Percentiles rank a stretch among this genome's conserved stretches.
Evolutionary conservation across 2,888 invertebrate species (phyloP).

Genomic region (Drosophila kambysellisi): DNA sequence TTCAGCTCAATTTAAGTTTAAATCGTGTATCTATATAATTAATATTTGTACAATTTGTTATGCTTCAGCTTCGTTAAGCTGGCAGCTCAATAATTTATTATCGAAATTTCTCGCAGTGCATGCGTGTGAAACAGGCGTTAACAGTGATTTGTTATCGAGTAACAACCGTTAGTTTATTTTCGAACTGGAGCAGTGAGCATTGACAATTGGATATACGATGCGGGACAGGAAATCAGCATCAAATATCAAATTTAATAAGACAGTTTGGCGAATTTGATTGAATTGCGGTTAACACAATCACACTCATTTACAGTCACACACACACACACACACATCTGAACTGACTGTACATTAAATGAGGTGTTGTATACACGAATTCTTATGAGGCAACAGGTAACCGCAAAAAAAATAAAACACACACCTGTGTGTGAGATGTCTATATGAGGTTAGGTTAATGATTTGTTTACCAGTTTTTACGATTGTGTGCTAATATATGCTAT

Average conservation of each 20-base stretch:
- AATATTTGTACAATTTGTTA: background rate
- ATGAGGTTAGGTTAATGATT: constrained; percentile 23
- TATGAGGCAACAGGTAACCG: constrained; percentile 42
- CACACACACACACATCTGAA: background rate
- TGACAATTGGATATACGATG: constrained; percentile 59
- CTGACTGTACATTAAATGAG: constrained; percentile 20
- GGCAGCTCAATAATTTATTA: background rate
- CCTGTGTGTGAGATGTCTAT: constrained; percentile 24
- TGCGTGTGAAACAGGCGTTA: background rate
- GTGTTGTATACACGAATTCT: constrained; percentile 23
- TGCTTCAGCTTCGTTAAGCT: background rate
- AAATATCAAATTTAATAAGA: constrained; percentile 57
- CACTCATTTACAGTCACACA: background rate
- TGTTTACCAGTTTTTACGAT: constrained; percentile 30
- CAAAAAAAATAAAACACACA: constrained; percentile 13
- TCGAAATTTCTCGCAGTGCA: constrained; percentile 2
- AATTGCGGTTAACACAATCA: constrained; percentile 45
- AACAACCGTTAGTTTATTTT: constrained; percentile 9
- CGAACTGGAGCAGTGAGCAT: constrained; percentile 31
- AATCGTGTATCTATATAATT: background rate
- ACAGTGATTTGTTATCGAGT: constrained; percentile 5
- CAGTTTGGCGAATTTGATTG: constrained; percentile 45
- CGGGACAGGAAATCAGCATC: constrained; percentile 61
- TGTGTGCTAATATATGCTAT: background rate
- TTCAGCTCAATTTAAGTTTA: constrained; percentile 13